Evolutionary conservation across 2,797 vertebrate species (phyloP).

Genomic region (Spinibarbus caldwelli): DNA sequence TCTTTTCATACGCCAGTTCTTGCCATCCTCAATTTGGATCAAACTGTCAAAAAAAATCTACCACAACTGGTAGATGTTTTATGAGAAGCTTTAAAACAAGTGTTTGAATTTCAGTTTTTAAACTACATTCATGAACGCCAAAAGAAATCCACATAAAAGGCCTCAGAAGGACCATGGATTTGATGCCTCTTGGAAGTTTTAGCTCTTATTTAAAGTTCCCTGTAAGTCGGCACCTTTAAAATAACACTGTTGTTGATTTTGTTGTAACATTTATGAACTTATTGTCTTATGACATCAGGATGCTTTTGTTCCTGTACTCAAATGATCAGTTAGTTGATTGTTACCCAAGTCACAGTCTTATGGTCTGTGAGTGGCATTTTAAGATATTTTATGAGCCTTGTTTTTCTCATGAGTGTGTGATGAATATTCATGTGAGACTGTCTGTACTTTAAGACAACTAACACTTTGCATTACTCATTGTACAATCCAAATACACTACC

Average conservation of each 20-base stretch:
- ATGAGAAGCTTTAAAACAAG: constrained; percentile 35
- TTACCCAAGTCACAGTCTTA: background rate
- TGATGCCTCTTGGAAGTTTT: background rate
- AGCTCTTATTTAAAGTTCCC: background rate
- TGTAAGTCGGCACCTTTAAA: too few species aligned
- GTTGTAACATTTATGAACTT: background rate
- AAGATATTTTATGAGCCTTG: background rate
- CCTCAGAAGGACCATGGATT: background rate
- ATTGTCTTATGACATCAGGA: background rate
- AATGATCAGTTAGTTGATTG: background rate
- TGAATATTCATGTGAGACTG: background rate
- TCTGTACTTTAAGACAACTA: background rate
- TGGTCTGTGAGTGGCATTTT: background rate
- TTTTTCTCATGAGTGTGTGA: background rate
- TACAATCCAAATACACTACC: background rate
- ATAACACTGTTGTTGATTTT: too few species aligned
- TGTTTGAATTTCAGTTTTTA: constrained; percentile 31
- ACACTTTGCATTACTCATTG: background rate
- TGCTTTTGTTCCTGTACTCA: background rate
- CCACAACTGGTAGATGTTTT: constrained; percentile 41
- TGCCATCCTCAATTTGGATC: constrained; percentile 54
- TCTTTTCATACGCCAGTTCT: constrained; percentile 73
- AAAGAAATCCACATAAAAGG: background rate
- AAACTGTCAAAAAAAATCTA: constrained; percentile 11
- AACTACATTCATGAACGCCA: constrained; percentile 6